phyloP scores from a whole-genome alignment of 2,888 invertebrate species.

The Phengaris alcon region DNA sequence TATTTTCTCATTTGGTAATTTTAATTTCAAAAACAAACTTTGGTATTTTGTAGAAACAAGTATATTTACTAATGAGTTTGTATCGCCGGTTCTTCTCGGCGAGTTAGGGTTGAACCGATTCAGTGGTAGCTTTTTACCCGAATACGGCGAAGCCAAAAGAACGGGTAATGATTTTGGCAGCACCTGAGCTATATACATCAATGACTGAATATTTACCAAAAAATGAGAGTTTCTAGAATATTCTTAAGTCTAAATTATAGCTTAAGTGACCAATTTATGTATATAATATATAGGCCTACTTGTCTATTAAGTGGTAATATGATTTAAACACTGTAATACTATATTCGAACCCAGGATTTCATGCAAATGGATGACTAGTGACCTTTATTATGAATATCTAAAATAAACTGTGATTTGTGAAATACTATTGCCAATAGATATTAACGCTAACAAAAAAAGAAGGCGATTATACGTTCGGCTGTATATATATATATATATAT shows the following conservation, averaged over 20 bases:
- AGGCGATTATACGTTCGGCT: no score
- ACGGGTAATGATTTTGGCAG: no score
- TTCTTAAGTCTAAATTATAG: neutral
- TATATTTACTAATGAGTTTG: no score
- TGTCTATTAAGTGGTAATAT: neutral
- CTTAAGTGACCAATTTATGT: neutral
- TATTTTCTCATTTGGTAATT: neutral
- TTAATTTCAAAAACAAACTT: neutral
- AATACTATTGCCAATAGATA: neutral
- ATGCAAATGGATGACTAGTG: slow-evolving; percentile 6
- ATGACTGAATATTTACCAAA: neutral
- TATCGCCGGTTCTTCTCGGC: no score
- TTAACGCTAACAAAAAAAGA: neutral
- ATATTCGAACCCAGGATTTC: slow-evolving; percentile 13
- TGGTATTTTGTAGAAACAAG: neutral
- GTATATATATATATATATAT: no score
- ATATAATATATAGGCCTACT: neutral
- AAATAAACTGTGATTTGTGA: slow-evolving; percentile 4
- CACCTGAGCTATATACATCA: no score
- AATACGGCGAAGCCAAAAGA: no score
- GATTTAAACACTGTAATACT: slow-evolving; percentile 3
- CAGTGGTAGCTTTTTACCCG: neutral
- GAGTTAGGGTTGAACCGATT: no score
- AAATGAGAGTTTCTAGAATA: neutral
- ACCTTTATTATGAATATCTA: neutral